Base-by-base conservation (phyloP, 2,888 invertebrate species). In the Alcis repandata region DNA sequence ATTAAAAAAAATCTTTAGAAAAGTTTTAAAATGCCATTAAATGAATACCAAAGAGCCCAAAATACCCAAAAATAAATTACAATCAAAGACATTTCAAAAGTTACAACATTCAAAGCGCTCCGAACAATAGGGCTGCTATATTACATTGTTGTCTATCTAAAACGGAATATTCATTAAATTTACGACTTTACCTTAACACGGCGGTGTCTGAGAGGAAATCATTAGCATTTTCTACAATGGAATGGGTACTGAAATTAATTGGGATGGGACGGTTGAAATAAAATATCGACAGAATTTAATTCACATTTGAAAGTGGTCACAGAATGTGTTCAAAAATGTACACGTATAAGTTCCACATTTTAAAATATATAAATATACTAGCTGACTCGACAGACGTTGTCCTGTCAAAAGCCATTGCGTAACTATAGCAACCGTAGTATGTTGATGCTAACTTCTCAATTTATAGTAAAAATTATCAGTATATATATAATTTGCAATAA, bases 161-260 rank as follows among this genome's bases (percentile, higher is more conserved):
- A 79, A 79, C 72, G 73, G 82, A 84, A 82, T 84, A 87, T 86
- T 87, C 85, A 85, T 88, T 86, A 41, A 70, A 73, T 73, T 73
- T 73, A 85, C 82, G 83, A 82, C 76, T 78, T 78, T 78, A 86
- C 86, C 85, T 87, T 84, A 87, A 80, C 89, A 85, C 79, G 78
- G 76, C 77, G 80, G 65, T 74, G 80, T 82, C 79, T 83, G 78
- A 83, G 76, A 85, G 88, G 86, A 86, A 89, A 87, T 90, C 90
- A 91, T 91, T 91, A 91, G 87, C 91, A 90, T 91, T 90, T 89
- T 85, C 85, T 87, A 87, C 86, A 86, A 87, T 82, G 79, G 86
- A 79, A 85, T 82, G 85, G 79, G 79, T 81, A 73, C 74, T 82
- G 71, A 81, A 82, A 71, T 77, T 71, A 60, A 36, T 77, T 86